These are phyloP conservation scores for Morpho achilles DNA, from an alignment of 2,888 invertebrate species.

Conservation along the genomic window DNA sequence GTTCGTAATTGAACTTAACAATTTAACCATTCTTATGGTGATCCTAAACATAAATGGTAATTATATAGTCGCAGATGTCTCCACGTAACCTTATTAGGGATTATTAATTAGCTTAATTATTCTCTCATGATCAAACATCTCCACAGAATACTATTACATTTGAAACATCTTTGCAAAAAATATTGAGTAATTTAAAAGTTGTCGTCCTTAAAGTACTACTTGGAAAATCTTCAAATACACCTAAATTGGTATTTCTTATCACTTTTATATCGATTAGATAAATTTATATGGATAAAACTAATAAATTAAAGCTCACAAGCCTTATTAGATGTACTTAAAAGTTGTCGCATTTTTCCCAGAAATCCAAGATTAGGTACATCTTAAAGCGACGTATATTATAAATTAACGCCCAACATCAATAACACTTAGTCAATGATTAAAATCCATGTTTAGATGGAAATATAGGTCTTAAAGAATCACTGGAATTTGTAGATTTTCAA, in stretches of 20 bases:
- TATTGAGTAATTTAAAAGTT: conserved; percentile 2
- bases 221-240: conserved; percentile 3
- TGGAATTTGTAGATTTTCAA: no score
- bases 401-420: no score
- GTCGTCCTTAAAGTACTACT: not conserved
- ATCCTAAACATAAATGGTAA: conserved; percentile 12
- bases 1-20: conserved; percentile 14
- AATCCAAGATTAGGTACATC: not conserved
- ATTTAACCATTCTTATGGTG: conserved; percentile 8
- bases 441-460: no score
- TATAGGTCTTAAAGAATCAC: no score
- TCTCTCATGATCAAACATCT: not conserved
- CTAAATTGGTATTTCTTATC: not conserved
- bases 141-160: not conserved
- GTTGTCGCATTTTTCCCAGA: no score
- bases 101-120: conserved; percentile 3
- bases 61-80: conserved; percentile 13
- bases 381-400: not conserved
- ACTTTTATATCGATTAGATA: conserved; percentile 3
- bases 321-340: not conserved
- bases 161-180: conserved; percentile 4
- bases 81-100: conserved; percentile 7
- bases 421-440: no score
- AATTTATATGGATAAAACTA: conserved; percentile 1
- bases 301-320: conserved; percentile 1